Evolutionary conservation across 1,140 invertebrate species (phyloP).

Genomic region (Cotesia chilonis): DNA sequence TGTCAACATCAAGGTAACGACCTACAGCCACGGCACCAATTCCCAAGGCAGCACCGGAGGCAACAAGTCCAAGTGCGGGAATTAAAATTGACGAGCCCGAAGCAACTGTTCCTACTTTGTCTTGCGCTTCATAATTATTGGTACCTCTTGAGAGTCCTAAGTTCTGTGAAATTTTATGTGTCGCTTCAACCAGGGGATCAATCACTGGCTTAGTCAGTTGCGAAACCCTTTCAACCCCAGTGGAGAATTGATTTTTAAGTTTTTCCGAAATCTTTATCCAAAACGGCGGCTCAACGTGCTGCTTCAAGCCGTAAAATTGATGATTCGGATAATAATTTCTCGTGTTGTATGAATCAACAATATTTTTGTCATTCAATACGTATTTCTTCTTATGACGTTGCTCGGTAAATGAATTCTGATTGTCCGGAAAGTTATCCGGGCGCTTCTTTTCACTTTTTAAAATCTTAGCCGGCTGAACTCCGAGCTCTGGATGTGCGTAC

Average conservation of each 20-base stretch:
- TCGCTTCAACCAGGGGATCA: constrained; percentile 78
- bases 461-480: constrained; percentile 76
- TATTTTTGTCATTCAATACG: constrained; percentile 55
- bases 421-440: constrained; percentile 63
- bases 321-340: constrained; percentile 61
- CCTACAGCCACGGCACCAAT: constrained; percentile 81
- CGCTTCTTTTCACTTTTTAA: constrained; percentile 65
- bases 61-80: constrained; percentile 78
- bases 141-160: constrained; percentile 69
- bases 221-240: constrained; percentile 74
- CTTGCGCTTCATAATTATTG: constrained; percentile 67
- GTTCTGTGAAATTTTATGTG: constrained; percentile 80
- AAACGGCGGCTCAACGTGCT: constrained; percentile 69
- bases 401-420: constrained; percentile 56
- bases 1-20: constrained; percentile 73
- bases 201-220: constrained; percentile 76
- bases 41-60: constrained; percentile 80
- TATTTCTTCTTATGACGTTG: constrained; percentile 62
- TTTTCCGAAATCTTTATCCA: constrained; percentile 78
- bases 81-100: constrained; percentile 70
- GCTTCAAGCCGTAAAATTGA: constrained; percentile 58
- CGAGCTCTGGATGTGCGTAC: constrained; percentile 80
- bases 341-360: constrained; percentile 53
- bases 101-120: constrained; percentile 76
- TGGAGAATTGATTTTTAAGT: constrained; percentile 76